Evolutionary conservation across 2,797 vertebrate species (phyloP), one percentile per base, ranked within the genome.

Genomic region (Ctenochaetus hawaiiensis): DNA sequence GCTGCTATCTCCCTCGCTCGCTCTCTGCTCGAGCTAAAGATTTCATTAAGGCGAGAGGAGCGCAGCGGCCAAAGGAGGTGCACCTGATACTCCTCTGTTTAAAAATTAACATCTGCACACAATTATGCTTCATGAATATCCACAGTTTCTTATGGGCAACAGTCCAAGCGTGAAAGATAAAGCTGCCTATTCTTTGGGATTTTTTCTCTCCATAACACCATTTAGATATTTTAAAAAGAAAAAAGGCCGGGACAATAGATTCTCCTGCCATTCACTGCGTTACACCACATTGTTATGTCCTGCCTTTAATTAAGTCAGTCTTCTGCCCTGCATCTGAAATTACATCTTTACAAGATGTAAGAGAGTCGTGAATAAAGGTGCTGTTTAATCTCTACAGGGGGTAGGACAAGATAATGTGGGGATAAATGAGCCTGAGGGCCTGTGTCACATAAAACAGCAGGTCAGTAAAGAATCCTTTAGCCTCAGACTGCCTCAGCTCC

Each of bases 101-200:
- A 95, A 96, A 95, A 91, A 95, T 96, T 94, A 89, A 95, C 93
- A 93, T 90, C 88, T 88, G 91, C 82, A 78, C 86, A 84, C 91
- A 92, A 94, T 95, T 94, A 94, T 90, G 90, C 91, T 91, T 93
- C 92, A 94, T 95, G 87, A 95, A 95, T 95, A 95, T 94, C 89
- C 90, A 77, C 85, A 39, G 82, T 91, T 92, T 86, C 84, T 92
- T 88, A 67, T 37, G 39, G 84, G 87, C 83, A 44, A 48, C 78
- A 76, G 88, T 79, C 83, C 90, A 86, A 87, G 69, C 79, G 80
- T 82, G 86, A 93, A 93, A 91, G 86, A 86, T 77, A 30, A 91
- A 89, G 83, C 85, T 80, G 57, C 48, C 54, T 57, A 70, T 61
- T 77, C 85, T 87, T 84, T 75, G 67, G 77, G 70, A 30, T 30